Base-by-base conservation (phyloP, 1,140 invertebrate genomes). In the Zaprionus kolodkinae region DNA sequence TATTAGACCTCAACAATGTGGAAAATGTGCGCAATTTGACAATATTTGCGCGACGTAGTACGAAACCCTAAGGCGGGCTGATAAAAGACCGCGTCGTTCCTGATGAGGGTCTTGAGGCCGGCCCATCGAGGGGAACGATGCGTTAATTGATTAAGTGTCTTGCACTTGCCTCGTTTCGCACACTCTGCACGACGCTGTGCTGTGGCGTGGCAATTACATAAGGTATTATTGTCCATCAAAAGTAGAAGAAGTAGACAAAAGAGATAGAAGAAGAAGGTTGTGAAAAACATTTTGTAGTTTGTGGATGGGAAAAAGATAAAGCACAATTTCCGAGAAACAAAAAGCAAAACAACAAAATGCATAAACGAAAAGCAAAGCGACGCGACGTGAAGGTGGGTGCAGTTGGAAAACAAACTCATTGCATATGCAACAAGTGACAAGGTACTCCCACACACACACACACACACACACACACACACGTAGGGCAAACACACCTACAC, bases 271-370 rank as follows among this genome's bases (percentile, higher is more conserved):
- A 5, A 30, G 27, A 50, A 50, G 45, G 45, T 11, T 21, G 45
- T 21, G 40, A 50, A 50, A 50, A 50, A 50, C 45, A 50, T n/a
- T 50, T 50, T 50, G 45, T 45, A n/a, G 40, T 43, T 48, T 17
- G 11, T 50, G 45, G 17, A 50, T 50, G 45, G 45, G 45, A 50
- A 50, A 50, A 50, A 50, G 45, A 50, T 50, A 50, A 50, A 21
- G 45, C 17, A 50, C 45, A 50, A 50, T 50, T 50, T 50, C 45
- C 45, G 45, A 50, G 45, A 50, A 50, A 50, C 45, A 25, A 50
- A 21, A 50, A 25, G 45, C 17, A 50, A 50, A 50, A 50, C 45
- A 50, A 50, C 45, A 50, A 50, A 50, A 45, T 45, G 40, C 40
- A 45, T n/a, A 9, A 45, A 50, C 45, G 3, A 25, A 25, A 50